These are phyloP conservation scores for Thalassophryne amazonica DNA, from an alignment of 2,797 vertebrate species.

Conservation along the genomic window DNA sequence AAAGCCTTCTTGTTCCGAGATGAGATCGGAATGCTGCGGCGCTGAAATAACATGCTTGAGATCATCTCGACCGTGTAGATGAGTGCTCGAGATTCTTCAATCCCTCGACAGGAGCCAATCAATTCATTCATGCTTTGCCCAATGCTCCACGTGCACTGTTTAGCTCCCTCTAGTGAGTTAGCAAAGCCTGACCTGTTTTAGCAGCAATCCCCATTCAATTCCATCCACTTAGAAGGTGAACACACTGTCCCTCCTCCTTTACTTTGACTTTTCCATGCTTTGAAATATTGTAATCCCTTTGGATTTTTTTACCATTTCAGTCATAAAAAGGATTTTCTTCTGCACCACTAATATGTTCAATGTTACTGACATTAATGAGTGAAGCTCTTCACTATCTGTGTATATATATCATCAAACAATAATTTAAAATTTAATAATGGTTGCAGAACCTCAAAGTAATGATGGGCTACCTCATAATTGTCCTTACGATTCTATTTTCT, in stretches of 20 bases:
- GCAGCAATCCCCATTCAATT: constrained; percentile 5
- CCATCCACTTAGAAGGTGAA: constrained; percentile 40
- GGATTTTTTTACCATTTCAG: no score
- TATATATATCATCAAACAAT: no score
- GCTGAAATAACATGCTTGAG: constrained; percentile 17
- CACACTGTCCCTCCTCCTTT: constrained; percentile 34
- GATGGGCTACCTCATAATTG: no score
- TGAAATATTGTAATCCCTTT: no score
- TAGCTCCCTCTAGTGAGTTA: constrained; percentile 1
- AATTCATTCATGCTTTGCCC: neutral
- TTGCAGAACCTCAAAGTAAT: no score
- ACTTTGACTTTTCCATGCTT: constrained; percentile 10
- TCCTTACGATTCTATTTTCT: no score
- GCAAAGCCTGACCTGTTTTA: constrained; percentile 8
- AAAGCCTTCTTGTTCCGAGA: constrained; percentile 59
- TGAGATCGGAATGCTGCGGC: constrained; percentile 49
- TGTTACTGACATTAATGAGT: no score
- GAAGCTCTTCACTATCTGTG: no score
- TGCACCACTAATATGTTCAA: no score
- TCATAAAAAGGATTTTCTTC: no score
- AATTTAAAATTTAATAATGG: no score
- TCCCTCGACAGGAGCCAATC: constrained; percentile 29
- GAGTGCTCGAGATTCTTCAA: constrained; percentile 28
- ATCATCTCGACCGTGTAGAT: constrained; percentile 47
- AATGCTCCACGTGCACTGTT: neutral